Percentiles rank a stretch among this genome's conserved stretches.
These are phyloP conservation scores for Parascotia fuliginaria DNA, from an alignment of 2,888 invertebrate genomes.

Conservation along the genomic window DNA sequence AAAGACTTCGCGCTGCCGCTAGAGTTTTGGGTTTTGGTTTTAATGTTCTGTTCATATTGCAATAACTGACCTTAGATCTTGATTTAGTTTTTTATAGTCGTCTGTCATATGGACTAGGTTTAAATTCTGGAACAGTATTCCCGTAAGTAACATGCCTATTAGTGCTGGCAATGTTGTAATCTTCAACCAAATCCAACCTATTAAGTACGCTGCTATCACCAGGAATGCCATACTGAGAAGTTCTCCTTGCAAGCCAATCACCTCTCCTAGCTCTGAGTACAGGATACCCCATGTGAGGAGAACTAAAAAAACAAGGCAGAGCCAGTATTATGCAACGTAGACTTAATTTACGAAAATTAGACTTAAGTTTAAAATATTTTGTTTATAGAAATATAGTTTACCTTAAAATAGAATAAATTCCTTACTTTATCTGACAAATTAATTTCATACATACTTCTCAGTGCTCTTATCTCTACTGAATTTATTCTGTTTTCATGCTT, in stretches of 20 bases:
- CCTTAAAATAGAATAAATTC: too few species aligned
- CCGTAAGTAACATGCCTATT: slow-evolving; percentile 91
- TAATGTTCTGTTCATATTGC: too few species aligned
- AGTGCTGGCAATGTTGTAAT: slow-evolving; percentile 90
- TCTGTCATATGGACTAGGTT: slow-evolving; percentile 87
- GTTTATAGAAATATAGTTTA: too few species aligned
- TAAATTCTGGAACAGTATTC: slow-evolving; percentile 88
- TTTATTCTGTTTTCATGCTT: too few species aligned
- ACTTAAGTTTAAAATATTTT: too few species aligned
- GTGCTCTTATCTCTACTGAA: too few species aligned
- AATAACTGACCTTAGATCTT: slow-evolving; percentile 83
- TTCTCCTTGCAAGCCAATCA: slow-evolving; percentile 88
- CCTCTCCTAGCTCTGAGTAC: slow-evolving; percentile 87
- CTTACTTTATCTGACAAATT: too few species aligned
- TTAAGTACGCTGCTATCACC: slow-evolving; percentile 89
- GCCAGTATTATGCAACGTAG: neutral
- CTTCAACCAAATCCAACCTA: slow-evolving; percentile 89
- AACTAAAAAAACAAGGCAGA: slow-evolving; percentile 69
- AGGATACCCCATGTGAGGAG: slow-evolving; percentile 89
- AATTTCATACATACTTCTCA: too few species aligned
- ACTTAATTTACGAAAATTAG: neutral
- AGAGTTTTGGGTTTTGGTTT: too few species aligned
- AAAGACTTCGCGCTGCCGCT: too few species aligned
- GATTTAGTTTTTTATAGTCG: slow-evolving; percentile 86
- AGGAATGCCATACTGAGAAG: slow-evolving; percentile 88